Conservation (phyloP, 2,888 invertebrate genomes). For the Drosophila incognita region DNA sequence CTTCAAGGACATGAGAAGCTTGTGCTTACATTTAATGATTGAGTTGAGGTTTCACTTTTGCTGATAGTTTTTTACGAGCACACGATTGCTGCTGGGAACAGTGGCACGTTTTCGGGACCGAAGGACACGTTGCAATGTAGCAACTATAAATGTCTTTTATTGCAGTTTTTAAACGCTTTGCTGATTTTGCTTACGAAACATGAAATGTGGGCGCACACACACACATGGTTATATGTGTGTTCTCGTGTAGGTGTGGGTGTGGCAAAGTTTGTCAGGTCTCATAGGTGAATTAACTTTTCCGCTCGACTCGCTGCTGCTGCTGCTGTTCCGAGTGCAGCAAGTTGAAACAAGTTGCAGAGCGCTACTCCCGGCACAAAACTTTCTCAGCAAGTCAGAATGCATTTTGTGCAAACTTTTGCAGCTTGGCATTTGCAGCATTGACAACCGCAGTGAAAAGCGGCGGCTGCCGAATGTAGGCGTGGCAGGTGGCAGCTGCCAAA, state of each 20-base stretch:
- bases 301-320: slow-evolving; percentile 63
- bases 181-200: slow-evolving; percentile 72
- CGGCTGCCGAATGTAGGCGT: slow-evolving; percentile 25
- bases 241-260: slow-evolving; percentile 42
- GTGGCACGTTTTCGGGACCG: slow-evolving; percentile 24
- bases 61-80: slow-evolving; percentile 65
- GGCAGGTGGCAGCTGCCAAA: slow-evolving; percentile 41
- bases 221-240: slow-evolving; percentile 6
- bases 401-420: slow-evolving; percentile 67
- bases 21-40: slow-evolving; percentile 55
- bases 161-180: slow-evolving; percentile 80
- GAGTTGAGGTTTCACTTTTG: slow-evolving; percentile 53
- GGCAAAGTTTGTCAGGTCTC: slow-evolving; percentile 76
- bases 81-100: slow-evolving; percentile 48
- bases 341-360: slow-evolving; percentile 32
- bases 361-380: slow-evolving; percentile 66
- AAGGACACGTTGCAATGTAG: slow-evolving; percentile 61
- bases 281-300: slow-evolving; percentile 80
- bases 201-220: slow-evolving; percentile 52
- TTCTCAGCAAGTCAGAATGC: slow-evolving; percentile 75
- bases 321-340: slow-evolving; percentile 28
- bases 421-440: slow-evolving; percentile 58
- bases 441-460: slow-evolving; percentile 62
- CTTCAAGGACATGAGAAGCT: slow-evolving; percentile 24
- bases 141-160: slow-evolving; percentile 75